phyloP scores from a whole-genome alignment of 2,113 vertebrate species.

The Rafetus swinhoei region DNA sequence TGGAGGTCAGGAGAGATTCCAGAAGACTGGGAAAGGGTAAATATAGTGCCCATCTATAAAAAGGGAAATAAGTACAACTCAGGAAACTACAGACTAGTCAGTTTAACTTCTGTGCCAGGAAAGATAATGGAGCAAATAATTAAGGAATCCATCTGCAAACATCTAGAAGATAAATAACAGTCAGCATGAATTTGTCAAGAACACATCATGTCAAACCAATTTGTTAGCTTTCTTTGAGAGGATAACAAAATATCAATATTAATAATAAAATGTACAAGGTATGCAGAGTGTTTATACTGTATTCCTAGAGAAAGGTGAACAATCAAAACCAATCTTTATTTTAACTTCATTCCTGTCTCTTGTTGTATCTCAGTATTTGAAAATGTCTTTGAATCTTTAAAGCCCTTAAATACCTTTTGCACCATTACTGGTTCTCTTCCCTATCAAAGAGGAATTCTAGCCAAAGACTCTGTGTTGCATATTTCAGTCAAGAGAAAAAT shows the following conservation, averaged over 20 bases:
- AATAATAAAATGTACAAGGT: background rate
- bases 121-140: too few relatives aligned
- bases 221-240: background rate
- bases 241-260: background rate
- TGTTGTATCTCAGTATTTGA: background rate
- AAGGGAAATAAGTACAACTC: too few relatives aligned
- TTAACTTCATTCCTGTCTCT: background rate
- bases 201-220: too few relatives aligned
- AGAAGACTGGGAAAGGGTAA: too few relatives aligned
- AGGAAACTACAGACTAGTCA: too few relatives aligned
- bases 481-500: conserved; percentile 14
- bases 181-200: too few relatives aligned
- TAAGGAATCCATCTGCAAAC: too few relatives aligned
- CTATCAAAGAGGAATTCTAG: background rate
- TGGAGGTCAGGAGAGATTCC: too few relatives aligned
- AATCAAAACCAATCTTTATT: background rate
- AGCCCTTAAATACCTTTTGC: background rate
- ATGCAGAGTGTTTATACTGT: background rate
- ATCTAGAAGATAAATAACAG: too few relatives aligned
- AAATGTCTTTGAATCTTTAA: background rate
- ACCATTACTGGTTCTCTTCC: fast-evolving
- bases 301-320: background rate
- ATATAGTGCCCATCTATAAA: too few relatives aligned
- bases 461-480: background rate
- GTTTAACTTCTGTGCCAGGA: too few relatives aligned